Evolutionary conservation across 2,888 invertebrate species (phyloP).

Genomic region (Petrolisthes manimaculis): DNA sequence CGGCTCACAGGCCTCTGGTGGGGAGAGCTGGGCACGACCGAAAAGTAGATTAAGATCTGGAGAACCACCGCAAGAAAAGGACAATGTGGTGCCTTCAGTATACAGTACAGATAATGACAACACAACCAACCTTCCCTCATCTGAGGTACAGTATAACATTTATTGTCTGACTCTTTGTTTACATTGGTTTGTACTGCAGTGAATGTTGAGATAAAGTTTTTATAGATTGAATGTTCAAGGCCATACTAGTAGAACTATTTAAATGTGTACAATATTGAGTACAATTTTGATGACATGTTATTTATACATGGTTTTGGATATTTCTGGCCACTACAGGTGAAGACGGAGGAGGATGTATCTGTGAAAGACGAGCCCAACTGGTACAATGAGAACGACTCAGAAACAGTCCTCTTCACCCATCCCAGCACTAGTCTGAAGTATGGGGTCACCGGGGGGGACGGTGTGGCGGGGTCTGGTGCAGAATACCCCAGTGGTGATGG

Average conservation of each 20-base stretch:
- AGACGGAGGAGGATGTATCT: slow-evolving; percentile 24
- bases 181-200: too few species aligned
- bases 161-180: too few species aligned
- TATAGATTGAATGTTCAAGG: too few species aligned
- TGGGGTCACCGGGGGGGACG: not conserved
- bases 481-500: not conserved
- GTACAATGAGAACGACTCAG: slow-evolving; percentile 21
- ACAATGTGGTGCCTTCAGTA: not conserved
- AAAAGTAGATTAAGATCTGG: not conserved
- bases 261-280: too few species aligned
- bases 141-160: not conserved
- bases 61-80: not conserved
- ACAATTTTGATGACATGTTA: not conserved
- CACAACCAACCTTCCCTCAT: not conserved
- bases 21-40: not conserved
- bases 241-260: too few species aligned
- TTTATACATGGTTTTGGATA: not conserved
- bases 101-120: not conserved
- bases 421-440: slow-evolving; percentile 9
- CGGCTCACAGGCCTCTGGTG: not conserved
- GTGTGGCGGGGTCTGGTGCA: not conserved
- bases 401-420: not conserved
- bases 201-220: too few species aligned
- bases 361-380: slow-evolving; percentile 16
- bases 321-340: slow-evolving; percentile 23